Base-by-base conservation (phyloP, 2,888 invertebrate genomes). In the Lysandra bellargus region DNA sequence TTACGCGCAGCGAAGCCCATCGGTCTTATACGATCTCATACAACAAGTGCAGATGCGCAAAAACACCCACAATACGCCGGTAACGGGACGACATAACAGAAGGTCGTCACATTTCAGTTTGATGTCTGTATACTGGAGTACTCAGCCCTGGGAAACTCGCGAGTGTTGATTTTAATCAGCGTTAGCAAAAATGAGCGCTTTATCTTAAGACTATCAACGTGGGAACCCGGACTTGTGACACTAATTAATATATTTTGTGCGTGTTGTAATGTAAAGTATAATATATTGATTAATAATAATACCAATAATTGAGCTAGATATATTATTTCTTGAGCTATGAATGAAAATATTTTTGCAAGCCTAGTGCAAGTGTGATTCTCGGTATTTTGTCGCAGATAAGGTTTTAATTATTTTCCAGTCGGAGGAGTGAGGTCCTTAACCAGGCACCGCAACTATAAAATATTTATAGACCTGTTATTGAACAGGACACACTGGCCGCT, bases 1-100 rank as follows among this genome's bases (percentile, higher is more conserved):
- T 92, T 91, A 90, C 91, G 90, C 85, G 89, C 92, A 91, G 85
- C 88, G 87, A 84, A 92, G 92, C 93, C 89, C 92, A 92, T 93
- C 93, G 91, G 86, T 88, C 87, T 83, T 86, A 88, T 88, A 90
- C 89, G 87, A 87, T 89, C 89, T 88, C 87, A 88, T 88, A 90
- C 88, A 30, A 89, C 88, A 89, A 88, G 87, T 86, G 84, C 85
- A 85, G 85, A 86, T 85, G 86, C 87, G 88, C 90, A 92, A 92
- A 92, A 92, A 92, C 88, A 86, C 86, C 87, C 85, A 80, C 80
- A 83, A 84, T 86, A 84, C 86, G 85, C 86, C 86, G 85, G 84
- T 91, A 91, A 89, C 89, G 88, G 88, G 89, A 89, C 85, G 79
- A 61, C 79, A 79, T 79, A 84, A 83, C 85, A 85, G 81, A 82